phyloP scores from a whole-genome alignment of 2,797 vertebrate genomes.

The Cynodonichthys magdalenae region DNA sequence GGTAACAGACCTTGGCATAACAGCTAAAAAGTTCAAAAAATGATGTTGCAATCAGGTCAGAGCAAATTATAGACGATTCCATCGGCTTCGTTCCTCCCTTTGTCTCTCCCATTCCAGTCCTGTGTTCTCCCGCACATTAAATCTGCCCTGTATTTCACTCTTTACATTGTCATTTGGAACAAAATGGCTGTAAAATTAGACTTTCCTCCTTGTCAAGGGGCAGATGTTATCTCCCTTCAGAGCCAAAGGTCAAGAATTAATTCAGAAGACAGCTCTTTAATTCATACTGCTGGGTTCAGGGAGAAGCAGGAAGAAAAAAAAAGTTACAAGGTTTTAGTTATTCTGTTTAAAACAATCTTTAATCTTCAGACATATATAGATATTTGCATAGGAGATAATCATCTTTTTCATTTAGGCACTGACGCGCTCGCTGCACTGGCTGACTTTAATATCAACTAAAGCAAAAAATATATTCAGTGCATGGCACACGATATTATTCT shows the following conservation, averaged over 20 bases:
- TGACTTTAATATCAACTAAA: constrained; percentile 6
- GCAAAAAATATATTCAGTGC: neutral
- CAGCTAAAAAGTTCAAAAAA: constrained; percentile 49
- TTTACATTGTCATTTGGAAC: constrained; percentile 63
- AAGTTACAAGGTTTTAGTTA: constrained; percentile 30
- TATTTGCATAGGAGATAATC: constrained; percentile 10
- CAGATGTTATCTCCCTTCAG: constrained; percentile 67
- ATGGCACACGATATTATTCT: neutral
- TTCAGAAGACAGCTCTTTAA: constrained; percentile 68
- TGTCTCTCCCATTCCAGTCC: constrained; percentile 54
- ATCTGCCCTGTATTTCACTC: constrained; percentile 63
- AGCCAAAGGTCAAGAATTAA: constrained; percentile 79
- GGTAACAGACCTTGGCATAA: constrained; percentile 16
- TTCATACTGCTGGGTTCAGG: constrained; percentile 40
- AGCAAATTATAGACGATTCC: constrained; percentile 73
- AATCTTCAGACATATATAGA: constrained; percentile 38
- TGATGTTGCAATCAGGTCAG: constrained; percentile 64
- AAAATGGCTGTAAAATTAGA: constrained; percentile 75
- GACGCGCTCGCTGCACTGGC: neutral
- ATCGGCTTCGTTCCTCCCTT: constrained; percentile 63
- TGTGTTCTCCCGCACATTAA: constrained; percentile 58
- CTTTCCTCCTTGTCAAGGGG: constrained; percentile 61
- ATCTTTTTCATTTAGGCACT: constrained; percentile 19
- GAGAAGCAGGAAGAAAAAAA: neutral
- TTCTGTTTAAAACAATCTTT: constrained; percentile 45